Evolutionary conservation across 2,888 invertebrate genomes (phyloP).

Genomic region (Tromatobia lineatoria): DNA sequence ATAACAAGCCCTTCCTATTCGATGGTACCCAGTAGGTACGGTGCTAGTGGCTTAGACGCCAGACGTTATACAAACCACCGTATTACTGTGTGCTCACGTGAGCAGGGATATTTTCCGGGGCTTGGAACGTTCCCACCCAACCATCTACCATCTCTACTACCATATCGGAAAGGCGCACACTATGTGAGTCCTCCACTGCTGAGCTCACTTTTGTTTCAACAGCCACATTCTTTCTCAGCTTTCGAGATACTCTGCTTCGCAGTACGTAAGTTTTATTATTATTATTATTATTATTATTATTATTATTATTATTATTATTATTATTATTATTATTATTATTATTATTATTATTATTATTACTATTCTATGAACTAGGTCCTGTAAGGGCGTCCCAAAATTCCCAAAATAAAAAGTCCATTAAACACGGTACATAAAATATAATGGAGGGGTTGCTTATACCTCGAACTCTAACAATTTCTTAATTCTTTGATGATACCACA

Average conservation of each 20-base stretch:
- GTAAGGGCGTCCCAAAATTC: too few species aligned
- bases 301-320: neutral
- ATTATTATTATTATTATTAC: too few species aligned
- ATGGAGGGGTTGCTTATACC: too few species aligned
- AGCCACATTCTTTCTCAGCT: constrained; percentile 11
- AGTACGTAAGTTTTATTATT: neutral
- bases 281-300: neutral
- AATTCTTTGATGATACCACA: too few species aligned
- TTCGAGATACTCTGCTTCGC: neutral
- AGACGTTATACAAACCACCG: neutral
- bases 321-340: neutral
- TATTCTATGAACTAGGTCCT: too few species aligned
- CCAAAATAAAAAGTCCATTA: too few species aligned
- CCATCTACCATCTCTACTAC: neutral
- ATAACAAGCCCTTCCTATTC: neutral
- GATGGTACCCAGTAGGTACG: neutral
- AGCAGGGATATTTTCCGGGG: constrained; percentile 6
- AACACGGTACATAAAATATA: too few species aligned
- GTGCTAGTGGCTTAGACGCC: constrained; percentile 13
- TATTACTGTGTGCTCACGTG: constrained; percentile 14
- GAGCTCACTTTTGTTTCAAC: neutral
- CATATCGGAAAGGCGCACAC: constrained; percentile 19
- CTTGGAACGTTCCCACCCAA: constrained; percentile 21
- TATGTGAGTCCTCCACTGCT: constrained; percentile 12
- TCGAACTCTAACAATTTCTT: too few species aligned